These are phyloP conservation scores for Elegia similella DNA, from an alignment of 2,888 invertebrate genomes.

Conservation along the genomic window DNA sequence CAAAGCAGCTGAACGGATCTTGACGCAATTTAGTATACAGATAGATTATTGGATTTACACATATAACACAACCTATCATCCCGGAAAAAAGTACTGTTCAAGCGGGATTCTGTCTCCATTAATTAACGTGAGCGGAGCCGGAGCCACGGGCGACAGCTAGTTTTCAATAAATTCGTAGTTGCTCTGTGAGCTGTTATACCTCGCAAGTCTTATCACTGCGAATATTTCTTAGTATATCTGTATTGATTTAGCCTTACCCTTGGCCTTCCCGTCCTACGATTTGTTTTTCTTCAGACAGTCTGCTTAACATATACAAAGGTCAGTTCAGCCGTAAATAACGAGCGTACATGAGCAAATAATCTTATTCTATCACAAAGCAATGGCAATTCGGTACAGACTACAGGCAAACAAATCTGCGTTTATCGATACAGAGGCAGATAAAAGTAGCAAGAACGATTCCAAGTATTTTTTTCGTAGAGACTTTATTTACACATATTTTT, in stretches of 20 bases:
- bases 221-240: neutral
- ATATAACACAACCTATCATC: no score
- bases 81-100: no score
- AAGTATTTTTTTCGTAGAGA: neutral
- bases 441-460: neutral
- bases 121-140: no score
- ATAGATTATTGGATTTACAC: no score
- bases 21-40: no score
- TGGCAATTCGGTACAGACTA: neutral
- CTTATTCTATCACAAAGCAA: constrained; percentile 1
- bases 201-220: no score
- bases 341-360: neutral
- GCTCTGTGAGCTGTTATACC: no score
- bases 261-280: neutral
- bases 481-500: neutral
- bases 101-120: no score
- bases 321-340: neutral
- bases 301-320: neutral
- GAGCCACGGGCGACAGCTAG: no score
- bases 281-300: neutral
- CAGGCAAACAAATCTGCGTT: neutral
- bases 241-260: neutral
- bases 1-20: no score
- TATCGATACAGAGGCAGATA: neutral
- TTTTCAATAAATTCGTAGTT: no score